These are phyloP conservation scores for Rousettus leschenaultii DNA, from an alignment of 2,113 vertebrate genomes.

Conservation along the genomic window DNA sequence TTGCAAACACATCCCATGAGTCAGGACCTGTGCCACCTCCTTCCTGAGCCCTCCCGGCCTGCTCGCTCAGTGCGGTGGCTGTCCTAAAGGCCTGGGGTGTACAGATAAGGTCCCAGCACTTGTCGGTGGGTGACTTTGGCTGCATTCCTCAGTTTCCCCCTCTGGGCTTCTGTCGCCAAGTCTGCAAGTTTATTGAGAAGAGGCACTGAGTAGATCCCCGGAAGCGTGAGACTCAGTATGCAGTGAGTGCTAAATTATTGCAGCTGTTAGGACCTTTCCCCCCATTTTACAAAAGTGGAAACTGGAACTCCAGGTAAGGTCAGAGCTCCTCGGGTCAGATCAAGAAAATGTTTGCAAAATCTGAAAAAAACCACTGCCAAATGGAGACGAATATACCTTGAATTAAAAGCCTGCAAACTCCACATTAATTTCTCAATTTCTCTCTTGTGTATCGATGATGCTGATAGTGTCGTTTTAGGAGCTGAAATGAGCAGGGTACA, in stretches of 20 bases:
- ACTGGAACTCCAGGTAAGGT: not conserved
- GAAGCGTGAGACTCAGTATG: not conserved
- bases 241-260: not conserved
- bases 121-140: not conserved
- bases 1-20: too few species aligned
- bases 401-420: not conserved
- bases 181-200: not conserved
- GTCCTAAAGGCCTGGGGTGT: too few species aligned
- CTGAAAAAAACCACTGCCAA: not conserved
- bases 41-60: not conserved
- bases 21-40: not conserved
- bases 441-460: not conserved
- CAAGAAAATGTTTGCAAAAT: not conserved
- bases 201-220: not conserved
- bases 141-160: not conserved
- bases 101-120: not conserved
- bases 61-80: not conserved
- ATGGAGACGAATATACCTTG: too few species aligned
- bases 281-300: not conserved
- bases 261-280: not conserved
- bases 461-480: not conserved
- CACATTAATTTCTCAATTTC: not conserved
- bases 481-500: not conserved
- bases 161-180: not conserved
- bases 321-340: not conserved